phyloP scores from a whole-genome alignment of 2,888 invertebrate species.

The Smittia sp. region DNA sequence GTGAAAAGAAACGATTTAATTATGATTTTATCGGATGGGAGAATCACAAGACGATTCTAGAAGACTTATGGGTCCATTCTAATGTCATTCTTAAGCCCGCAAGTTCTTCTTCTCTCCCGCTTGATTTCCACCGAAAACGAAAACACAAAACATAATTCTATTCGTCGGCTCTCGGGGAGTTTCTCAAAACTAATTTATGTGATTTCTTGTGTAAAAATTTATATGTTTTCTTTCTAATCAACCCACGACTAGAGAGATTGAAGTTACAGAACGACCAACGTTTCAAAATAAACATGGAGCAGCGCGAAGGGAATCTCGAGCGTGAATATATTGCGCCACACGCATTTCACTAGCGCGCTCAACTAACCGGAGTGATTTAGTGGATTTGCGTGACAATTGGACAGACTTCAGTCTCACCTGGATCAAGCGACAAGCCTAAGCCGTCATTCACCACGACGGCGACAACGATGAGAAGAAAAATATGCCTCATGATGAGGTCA shows the following conservation, averaged over 20 bases:
- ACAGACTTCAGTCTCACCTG: conserved; percentile 48
- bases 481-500: conserved; percentile 20
- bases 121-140: background rate
- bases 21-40: conserved; percentile 14
- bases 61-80: conserved; percentile 32
- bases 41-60: background rate
- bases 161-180: background rate
- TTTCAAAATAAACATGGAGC: background rate
- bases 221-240: conserved; percentile 33
- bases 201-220: conserved; percentile 9
- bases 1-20: conserved; percentile 24
- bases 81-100: conserved; percentile 23
- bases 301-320: background rate
- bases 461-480: conserved; percentile 28
- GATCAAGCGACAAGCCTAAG: conserved; percentile 52
- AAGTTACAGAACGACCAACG: conserved; percentile 6
- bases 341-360: background rate
- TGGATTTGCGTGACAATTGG: background rate
- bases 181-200: conserved; percentile 33
- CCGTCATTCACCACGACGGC: conserved; percentile 44
- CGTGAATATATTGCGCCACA: conserved; percentile 32
- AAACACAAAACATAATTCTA: background rate
- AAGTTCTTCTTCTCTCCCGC: background rate
- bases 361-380: background rate
- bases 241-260: conserved; percentile 20